Evolutionary conservation across 2,888 invertebrate species (phyloP).

Genomic region (Chymomyza fuscimana): DNA sequence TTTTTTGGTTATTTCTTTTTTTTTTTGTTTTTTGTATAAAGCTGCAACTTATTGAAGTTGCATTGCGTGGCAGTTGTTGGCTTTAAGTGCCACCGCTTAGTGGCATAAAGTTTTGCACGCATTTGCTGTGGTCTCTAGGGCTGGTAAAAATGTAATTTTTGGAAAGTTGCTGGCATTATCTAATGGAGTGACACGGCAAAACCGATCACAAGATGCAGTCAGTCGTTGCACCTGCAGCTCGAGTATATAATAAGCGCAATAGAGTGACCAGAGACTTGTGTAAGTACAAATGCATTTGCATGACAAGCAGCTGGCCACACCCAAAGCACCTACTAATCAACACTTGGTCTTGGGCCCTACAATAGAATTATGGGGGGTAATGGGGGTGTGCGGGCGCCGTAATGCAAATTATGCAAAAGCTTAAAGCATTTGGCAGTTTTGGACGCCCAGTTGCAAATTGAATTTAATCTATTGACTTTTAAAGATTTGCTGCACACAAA

Average conservation of each 20-base stretch:
- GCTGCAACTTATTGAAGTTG: background rate
- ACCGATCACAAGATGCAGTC: conserved; percentile 3
- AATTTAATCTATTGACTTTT: conserved; percentile 17
- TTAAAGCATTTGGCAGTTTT: conserved; percentile 43
- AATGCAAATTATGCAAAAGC: conserved; percentile 59
- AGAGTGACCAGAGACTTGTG: background rate
- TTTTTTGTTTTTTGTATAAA: background rate
- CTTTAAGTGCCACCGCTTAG: conserved; percentile 17
- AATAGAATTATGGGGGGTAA: background rate
- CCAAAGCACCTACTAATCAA: conserved; percentile 60
- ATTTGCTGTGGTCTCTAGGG: conserved; percentile 33
- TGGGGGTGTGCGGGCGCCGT: too few relatives aligned
- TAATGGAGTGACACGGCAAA: background rate
- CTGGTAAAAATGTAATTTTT: conserved; percentile 24
- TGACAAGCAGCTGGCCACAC: conserved; percentile 48
- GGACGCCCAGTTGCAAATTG: background rate
- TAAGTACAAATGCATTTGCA: conserved; percentile 6
- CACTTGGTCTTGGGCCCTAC: conserved; percentile 43
- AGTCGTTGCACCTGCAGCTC: conserved; percentile 55
- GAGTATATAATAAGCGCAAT: background rate
- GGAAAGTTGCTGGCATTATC: conserved; percentile 30
- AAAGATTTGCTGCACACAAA: conserved; percentile 1
- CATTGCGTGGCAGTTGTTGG: conserved; percentile 6
- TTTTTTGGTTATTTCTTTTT: background rate
- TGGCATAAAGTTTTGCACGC: conserved; percentile 32